A percentile compares a stretch with the other conserved stretches of the same genome.
phyloP scores from a whole-genome alignment of 2,888 invertebrate genomes.

The Cataglyphis albicans region DNA sequence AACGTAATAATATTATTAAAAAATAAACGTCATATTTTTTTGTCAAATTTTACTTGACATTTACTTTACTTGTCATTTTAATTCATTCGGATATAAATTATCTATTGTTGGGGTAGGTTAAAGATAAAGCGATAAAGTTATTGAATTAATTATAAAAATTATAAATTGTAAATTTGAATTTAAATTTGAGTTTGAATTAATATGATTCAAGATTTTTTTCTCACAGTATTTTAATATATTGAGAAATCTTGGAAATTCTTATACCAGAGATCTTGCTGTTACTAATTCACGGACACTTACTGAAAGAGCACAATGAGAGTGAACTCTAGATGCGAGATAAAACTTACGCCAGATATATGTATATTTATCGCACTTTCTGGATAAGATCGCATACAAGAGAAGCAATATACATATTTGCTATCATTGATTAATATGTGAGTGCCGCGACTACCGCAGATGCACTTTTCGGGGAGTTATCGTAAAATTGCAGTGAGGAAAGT shows the following conservation, averaged over 20 bases:
- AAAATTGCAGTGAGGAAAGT: constrained; percentile 40
- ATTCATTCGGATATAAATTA: background rate
- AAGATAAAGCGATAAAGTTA: background rate
- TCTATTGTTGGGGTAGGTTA: background rate
- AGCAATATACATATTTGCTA: background rate
- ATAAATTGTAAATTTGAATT: constrained; percentile 1
- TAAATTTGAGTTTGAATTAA: background rate
- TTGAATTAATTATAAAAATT: constrained; percentile 1
- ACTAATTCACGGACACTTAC: background rate
- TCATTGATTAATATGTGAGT: constrained; percentile 20
- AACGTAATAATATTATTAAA: background rate
- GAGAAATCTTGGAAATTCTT: background rate
- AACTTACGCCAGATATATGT: background rate
- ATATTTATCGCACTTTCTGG: background rate
- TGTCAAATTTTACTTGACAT: background rate
- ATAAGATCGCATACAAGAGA: background rate
- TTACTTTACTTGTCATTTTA: background rate
- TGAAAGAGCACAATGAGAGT: background rate
- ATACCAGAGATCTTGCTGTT: background rate
- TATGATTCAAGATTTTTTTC: background rate
- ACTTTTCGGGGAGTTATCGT: constrained; percentile 37
- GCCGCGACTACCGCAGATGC: background rate
- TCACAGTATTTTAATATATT: background rate
- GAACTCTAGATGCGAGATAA: background rate
- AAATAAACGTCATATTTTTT: background rate